A percentile compares a stretch with the other conserved stretches of the same genome.
Conservation (phyloP, 2,797 vertebrate species). For the Zalophus californianus region DNA sequence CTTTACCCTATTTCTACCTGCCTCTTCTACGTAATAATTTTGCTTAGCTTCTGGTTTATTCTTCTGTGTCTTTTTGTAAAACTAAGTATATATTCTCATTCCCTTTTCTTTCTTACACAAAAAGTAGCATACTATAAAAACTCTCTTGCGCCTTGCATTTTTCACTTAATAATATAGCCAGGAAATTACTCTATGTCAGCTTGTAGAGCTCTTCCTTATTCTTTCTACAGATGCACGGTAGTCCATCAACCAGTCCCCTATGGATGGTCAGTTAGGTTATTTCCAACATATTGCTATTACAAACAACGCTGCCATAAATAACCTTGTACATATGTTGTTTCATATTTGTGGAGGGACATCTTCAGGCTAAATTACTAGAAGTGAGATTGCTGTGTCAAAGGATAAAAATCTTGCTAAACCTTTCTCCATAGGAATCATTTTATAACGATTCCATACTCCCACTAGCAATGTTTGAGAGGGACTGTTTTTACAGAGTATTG, state of each 20-base stretch:
- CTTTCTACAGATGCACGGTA: not conserved
- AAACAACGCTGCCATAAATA: conserved; percentile 11
- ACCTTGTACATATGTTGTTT: not conserved
- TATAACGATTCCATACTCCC: not conserved
- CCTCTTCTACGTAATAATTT: not conserved
- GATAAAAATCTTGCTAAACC: conserved; percentile 25
- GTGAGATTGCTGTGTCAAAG: not conserved
- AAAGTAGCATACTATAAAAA: not conserved
- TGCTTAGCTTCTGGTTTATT: not conserved
- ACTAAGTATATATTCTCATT: not conserved
- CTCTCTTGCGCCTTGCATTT: not conserved
- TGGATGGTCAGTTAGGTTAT: not conserved
- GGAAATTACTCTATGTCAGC: not conserved
- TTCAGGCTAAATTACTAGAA: conserved; percentile 44
- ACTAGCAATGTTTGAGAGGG: not conserved
- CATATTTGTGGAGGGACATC: not conserved
- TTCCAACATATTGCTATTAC: not conserved
- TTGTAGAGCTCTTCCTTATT: not conserved
- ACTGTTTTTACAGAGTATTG: not conserved
- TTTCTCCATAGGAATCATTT: not conserved
- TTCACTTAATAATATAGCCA: conserved; percentile 1
- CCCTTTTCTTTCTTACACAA: not conserved
- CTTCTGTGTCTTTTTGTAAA: not conserved
- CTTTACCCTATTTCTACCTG: not conserved
- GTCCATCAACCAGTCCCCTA: not conserved